Evolutionary conservation across 2,888 invertebrate genomes (phyloP).

Genomic region (Cataglyphis livida): DNA sequence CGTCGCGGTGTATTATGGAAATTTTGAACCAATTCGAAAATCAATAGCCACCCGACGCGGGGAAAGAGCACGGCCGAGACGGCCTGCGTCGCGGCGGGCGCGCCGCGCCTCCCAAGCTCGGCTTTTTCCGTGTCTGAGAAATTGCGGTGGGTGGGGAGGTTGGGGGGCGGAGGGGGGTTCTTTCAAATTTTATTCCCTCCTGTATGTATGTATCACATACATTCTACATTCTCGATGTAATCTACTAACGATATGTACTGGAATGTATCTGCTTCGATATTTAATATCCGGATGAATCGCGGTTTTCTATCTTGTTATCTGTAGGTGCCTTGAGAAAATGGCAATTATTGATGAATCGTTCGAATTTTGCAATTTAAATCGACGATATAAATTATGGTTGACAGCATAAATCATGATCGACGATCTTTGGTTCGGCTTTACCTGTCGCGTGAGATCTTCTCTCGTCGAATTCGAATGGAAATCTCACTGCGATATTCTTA

Average conservation of each 20-base stretch:
- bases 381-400: not conserved
- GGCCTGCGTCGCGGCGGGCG: slow-evolving; percentile 71
- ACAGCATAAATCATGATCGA: not conserved
- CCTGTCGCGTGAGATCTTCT: not conserved
- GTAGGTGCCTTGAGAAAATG: not conserved
- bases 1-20: slow-evolving; percentile 83
- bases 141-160: not conserved
- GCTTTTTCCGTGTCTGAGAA: slow-evolving; percentile 51
- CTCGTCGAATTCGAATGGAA: not conserved
- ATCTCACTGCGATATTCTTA: not conserved
- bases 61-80: slow-evolving; percentile 69
- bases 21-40: slow-evolving; percentile 86
- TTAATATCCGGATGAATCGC: not conserved
- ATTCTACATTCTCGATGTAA: not conserved
- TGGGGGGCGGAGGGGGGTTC: not conserved
- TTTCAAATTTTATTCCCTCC: slow-evolving; percentile 6
- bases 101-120: slow-evolving; percentile 29
- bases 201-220: no score
- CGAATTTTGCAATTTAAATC: not conserved
- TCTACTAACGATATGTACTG: not conserved
- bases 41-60: slow-evolving; percentile 80
- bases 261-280: not conserved
- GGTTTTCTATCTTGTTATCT: not conserved
- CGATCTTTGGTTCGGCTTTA: not conserved
- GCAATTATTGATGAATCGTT: not conserved